Evolutionary conservation across 2,113 vertebrate species (phyloP), one percentile per base, ranked within the genome.

Genomic region (Callorhinus ursinus): DNA sequence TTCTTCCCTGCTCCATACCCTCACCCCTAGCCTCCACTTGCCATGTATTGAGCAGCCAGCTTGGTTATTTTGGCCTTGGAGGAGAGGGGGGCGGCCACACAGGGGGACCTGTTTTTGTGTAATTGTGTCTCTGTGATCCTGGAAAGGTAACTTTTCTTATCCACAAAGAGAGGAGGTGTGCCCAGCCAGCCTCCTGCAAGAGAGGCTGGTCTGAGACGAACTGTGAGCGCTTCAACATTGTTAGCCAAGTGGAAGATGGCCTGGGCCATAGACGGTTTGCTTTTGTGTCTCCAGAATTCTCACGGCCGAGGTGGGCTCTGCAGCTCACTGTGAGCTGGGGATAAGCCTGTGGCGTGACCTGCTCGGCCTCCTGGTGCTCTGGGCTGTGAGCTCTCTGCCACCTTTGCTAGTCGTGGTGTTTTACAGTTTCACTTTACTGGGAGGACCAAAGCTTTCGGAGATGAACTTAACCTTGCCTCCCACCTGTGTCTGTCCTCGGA

Each of bases 311-410:
- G 18, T 61, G 26, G 33, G 19, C 26, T 19, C 11, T 13, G 24
- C 28, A 71, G 53, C 55, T 42, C 24, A 0, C 59, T 16, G n/a
- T 7, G 87, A 22, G 18, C 14, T 28, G 31, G 5, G 31, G 5
- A 19, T 26, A 22, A 65, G 21, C 42, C n/a, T 61, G 14, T 14
- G 22, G 51, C 69, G 36, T 10, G 19, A 36, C 36, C n/a, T 31
- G 16, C 26, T 67, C 22, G 7, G 26, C 55, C 39, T 81, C 18
- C 21, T 4, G 46, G 36, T 9, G 26, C 90, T 5, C 6, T 22
- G 61, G 36, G 33, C n/a, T 36, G 31, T 15, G 24, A 53, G 72
- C 5, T 11, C 6, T 24, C 5, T 1, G 15, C 21, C 1, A 0
- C 26, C 49, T 7, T 39, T 15, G 42, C 51, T 26, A 4, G 76